phyloP scores from a whole-genome alignment of 2,888 invertebrate species.

The Mimas tiliae region DNA sequence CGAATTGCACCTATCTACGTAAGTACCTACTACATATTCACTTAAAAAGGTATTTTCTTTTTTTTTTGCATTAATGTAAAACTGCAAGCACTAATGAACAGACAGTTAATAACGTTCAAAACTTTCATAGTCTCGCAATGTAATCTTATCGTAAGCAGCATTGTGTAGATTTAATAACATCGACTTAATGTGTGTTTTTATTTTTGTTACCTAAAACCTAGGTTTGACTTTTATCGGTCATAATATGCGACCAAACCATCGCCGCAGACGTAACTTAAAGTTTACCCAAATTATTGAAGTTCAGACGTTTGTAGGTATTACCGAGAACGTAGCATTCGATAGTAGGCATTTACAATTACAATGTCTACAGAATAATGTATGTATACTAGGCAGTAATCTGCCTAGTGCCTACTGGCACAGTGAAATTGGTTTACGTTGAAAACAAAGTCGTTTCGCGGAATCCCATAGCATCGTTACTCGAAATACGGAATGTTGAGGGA shows the following conservation, averaged over 20 bases:
- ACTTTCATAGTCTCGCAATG: background rate
- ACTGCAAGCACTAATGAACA: background rate
- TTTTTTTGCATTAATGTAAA: background rate
- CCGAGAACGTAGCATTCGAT: too few species aligned
- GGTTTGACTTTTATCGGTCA: too few species aligned
- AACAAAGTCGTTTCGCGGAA: slow-evolving; percentile 31
- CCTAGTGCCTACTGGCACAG: slow-evolving; percentile 1
- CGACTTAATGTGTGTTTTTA: too few species aligned
- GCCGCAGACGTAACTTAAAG: too few species aligned
- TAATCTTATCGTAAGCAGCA: background rate
- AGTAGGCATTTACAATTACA: too few species aligned
- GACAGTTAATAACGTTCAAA: background rate
- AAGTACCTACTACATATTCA: slow-evolving; percentile 8
- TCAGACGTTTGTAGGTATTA: too few species aligned
- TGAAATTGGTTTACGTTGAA: slow-evolving; percentile 24
- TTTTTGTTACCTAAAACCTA: too few species aligned
- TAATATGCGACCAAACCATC: too few species aligned
- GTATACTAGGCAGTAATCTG: too few species aligned
- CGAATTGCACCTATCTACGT: slow-evolving; percentile 16
- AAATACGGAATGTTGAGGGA: slow-evolving; percentile 45
- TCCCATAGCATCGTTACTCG: slow-evolving; percentile 32
- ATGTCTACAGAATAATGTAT: too few species aligned
- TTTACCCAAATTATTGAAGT: too few species aligned
- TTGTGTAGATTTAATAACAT: background rate
- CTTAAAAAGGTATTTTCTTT: background rate